Evolutionary conservation across 1,140 invertebrate species (phyloP), one percentile per base, ranked within the genome.

Genomic region (Formica exsecta): DNA sequence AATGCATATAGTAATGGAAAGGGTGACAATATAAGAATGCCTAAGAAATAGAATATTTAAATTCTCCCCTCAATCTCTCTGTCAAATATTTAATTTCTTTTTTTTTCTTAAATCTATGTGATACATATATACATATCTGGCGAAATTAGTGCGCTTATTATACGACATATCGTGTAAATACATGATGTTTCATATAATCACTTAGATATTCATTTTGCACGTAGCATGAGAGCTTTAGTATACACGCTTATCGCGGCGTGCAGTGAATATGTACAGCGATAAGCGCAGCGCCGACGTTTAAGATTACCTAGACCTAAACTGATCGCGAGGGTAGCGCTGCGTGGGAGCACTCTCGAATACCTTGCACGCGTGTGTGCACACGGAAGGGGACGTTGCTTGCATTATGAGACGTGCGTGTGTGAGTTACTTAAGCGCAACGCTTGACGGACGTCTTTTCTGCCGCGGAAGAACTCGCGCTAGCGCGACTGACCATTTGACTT

Each of bases 401-500:
- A 54, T 51, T 51, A 51, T 74, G 32, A 74, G n/a, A 11, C 11
- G 57, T 22, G 38, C 64, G 73, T 77, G 65, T 66, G 62, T 41
- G 36, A 59, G n/a, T 68, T 54, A 68, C 77, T 88, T 88, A 68
- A 80, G 62, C 36, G 8, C 59, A 59, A 70, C 29, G 48, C 38
- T 87, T 75, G 68, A 87, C 65, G 71, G 36, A 59, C 86, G 75
- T 80, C 75, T 71, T 70, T 66, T 62, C 11, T 57, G 54, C 7
- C 59, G 62, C 38, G 9, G 44, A 85, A 75, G 41, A 86, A 85
- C 80, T 81, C 77, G 74, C 89, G 88, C 64, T 7, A 32, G 64
- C 84, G 59, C 86, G 87, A 61, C 88, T 87, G 77, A 84, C 91
- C 92, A 92, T 87, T 92, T 92, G 90, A 92, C 92, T 88, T 87